These are phyloP conservation scores for Galendromus occidentalis DNA, from an alignment of 1,140 invertebrate species.

Conservation along the genomic window DNA sequence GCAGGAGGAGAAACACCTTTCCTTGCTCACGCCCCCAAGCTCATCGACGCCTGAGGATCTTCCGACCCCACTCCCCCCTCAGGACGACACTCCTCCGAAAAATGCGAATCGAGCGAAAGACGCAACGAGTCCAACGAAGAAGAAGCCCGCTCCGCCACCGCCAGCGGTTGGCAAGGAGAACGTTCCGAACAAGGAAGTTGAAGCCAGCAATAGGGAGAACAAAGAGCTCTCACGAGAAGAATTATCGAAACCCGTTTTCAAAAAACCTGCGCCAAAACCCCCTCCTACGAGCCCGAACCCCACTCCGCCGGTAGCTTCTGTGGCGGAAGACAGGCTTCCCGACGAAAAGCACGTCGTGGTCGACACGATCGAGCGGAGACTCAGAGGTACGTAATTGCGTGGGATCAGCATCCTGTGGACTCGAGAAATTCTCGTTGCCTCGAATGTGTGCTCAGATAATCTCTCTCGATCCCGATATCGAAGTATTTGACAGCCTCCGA, in stretches of 20 bases:
- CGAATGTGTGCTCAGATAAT: no score
- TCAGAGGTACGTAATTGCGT: not conserved
- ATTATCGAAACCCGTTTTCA: constrained; percentile 8
- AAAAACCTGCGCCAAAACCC: constrained; percentile 17
- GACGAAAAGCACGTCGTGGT: not conserved
- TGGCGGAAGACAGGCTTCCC: not conserved
- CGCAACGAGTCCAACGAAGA: not conserved
- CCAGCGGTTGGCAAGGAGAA: not conserved
- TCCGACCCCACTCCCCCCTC: not conserved
- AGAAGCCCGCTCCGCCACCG: not conserved
- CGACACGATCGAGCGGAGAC: not conserved
- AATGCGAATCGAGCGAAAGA: not conserved
- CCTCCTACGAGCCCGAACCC: not conserved
- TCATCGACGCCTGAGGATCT: not conserved
- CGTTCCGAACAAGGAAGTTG: no score
- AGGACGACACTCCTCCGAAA: not conserved
- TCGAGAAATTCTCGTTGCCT: no score
- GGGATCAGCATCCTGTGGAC: no score
- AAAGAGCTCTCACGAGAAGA: no score
- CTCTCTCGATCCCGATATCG: no score
- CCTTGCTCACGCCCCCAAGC: not conserved
- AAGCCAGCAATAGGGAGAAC: no score
- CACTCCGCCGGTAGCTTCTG: no score
- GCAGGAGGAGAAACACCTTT: not conserved
- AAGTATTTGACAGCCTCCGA: no score